Percentiles rank a stretch among this genome's conserved stretches.
Conservation (phyloP, 2,797 vertebrate species). For the Monodelphis domestica region DNA sequence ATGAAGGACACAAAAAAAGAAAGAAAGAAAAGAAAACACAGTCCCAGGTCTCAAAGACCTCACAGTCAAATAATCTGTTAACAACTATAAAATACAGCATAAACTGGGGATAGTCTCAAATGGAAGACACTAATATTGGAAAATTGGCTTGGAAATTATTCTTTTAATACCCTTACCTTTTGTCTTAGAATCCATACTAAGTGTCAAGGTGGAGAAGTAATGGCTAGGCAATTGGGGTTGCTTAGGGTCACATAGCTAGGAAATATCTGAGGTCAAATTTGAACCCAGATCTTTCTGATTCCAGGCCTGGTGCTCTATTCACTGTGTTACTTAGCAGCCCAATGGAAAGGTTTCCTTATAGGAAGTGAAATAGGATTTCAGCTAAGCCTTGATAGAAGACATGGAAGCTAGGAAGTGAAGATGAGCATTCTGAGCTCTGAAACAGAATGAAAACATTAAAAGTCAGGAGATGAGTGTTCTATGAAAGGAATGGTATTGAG, state of each 20-base stretch:
- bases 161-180: no score
- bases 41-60: neutral
- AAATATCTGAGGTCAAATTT: no score
- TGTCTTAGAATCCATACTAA: no score
- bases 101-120: neutral
- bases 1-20: neutral
- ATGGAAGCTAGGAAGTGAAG: neutral
- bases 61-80: neutral
- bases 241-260: no score
- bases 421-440: neutral
- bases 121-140: neutral
- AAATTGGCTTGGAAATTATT: no score
- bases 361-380: neutral
- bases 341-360: no score
- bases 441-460: neutral
- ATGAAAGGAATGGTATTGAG: neutral
- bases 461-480: neutral
- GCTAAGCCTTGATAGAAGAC: neutral
- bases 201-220: no score
- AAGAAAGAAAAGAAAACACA: neutral
- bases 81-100: neutral
- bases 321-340: no score
- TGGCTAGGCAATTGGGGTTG: no score
- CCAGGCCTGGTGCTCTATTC: no score
- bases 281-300: no score